These are phyloP conservation scores for Bombyx mori DNA, from an alignment of 1,140 invertebrate genomes.

Conservation along the genomic window ASM3026992v2 NC_085110.1:13171501-13172000, in stretches of 20 bases:
- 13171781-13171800: not conserved
- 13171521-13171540: too few species aligned
- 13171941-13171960: slow-evolving; percentile 12
- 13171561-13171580: too few species aligned
- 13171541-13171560: too few species aligned
- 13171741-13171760: not conserved
- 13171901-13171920: slow-evolving; percentile 7
- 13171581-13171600: too few species aligned
- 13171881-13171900: not conserved
- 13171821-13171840: slow-evolving; percentile 9
- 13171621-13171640: too few species aligned
- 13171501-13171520: too few species aligned
- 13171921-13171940: slow-evolving; percentile 9
- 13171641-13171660: too few species aligned
- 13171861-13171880: slow-evolving; percentile 2
- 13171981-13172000: slow-evolving; percentile 1
- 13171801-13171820: slow-evolving; percentile 5
- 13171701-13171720: too few species aligned
- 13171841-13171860: not conserved
- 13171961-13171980: slow-evolving; percentile 11
- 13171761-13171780: slow-evolving; percentile 2
- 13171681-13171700: too few species aligned
- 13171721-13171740: not conserved
- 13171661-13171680: too few species aligned
- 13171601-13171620: too few species aligned